Conservation (phyloP, 2,113 vertebrate genomes). For the Nettapus auritus region DNA sequence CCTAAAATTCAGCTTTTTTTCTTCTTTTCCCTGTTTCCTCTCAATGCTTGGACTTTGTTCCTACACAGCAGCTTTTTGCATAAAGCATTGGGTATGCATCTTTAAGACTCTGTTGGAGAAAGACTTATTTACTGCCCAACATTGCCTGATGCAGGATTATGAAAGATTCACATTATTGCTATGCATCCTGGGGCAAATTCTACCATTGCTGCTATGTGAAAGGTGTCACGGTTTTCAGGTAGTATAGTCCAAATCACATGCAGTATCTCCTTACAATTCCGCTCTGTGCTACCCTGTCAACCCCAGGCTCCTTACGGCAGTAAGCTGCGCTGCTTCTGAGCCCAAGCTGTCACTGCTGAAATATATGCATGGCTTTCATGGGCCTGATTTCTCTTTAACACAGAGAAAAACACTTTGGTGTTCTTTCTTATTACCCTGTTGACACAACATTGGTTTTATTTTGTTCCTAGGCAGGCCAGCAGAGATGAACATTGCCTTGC, state of each 20-base stretch:
- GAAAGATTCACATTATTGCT: neutral
- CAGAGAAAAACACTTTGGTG: neutral
- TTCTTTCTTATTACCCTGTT: neutral
- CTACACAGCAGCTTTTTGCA: neutral
- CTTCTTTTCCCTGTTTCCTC: neutral
- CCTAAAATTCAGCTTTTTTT: neutral
- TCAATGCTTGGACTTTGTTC: neutral
- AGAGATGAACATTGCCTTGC: neutral
- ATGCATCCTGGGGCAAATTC: neutral
- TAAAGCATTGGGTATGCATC: neutral
- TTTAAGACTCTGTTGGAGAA: neutral
- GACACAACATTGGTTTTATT: neutral
- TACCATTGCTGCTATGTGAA: rapidly evolving
- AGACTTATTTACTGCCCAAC: neutral
- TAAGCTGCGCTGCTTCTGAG: neutral
- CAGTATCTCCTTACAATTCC: neutral
- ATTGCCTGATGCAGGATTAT: neutral
- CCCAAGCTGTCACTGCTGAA: neutral
- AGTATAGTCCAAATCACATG: rapidly evolving
- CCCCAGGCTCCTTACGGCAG: neutral
- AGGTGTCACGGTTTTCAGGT: neutral
- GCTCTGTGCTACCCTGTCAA: neutral
- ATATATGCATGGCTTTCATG: neutral
- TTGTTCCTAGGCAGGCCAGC: neutral
- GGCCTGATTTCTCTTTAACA: neutral